Evolutionary conservation across 2,113 vertebrate species (phyloP).

Genomic region (Ammodytes marinus): DNA sequence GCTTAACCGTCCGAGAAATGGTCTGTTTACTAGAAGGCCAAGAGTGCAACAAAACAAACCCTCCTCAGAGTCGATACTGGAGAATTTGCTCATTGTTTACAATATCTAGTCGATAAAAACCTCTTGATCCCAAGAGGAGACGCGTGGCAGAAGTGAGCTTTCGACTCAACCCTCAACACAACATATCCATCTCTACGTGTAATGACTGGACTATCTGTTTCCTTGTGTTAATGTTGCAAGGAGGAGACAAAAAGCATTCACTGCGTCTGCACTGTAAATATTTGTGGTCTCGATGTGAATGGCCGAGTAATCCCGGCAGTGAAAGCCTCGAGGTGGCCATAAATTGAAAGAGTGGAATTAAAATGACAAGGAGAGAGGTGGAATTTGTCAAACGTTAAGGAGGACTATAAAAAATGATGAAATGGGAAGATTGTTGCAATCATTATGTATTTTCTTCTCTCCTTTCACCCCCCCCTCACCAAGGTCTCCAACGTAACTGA

Average conservation of each 20-base stretch:
- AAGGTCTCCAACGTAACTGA: conserved; percentile 14
- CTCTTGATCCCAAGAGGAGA: conserved; percentile 37
- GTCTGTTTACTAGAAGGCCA: conserved; percentile 16
- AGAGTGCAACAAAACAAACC: conserved; percentile 11
- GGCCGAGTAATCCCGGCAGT: conserved; percentile 44
- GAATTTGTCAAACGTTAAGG: conserved; percentile 55
- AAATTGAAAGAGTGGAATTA: conserved; percentile 45
- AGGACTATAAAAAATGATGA: conserved; percentile 23
- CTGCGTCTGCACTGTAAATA: conserved; percentile 62
- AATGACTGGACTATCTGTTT: neutral
- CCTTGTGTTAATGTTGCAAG: neutral
- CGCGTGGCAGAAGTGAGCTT: conserved; percentile 35
- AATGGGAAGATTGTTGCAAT: conserved; percentile 61
- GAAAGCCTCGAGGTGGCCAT: conserved; percentile 49
- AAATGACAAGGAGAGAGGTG: conserved; percentile 43
- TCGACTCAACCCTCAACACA: conserved; percentile 12
- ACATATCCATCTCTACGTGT: conserved; percentile 21
- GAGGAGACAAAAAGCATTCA: conserved; percentile 13
- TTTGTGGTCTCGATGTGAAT: conserved; percentile 62
- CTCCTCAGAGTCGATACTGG: conserved; percentile 8
- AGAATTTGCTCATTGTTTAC: conserved; percentile 50
- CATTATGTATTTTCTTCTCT: conserved; percentile 9
- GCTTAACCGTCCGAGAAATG: conserved; percentile 1
- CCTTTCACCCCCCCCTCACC: neutral
- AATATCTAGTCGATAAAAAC: conserved; percentile 20